Conservation (phyloP, 2,888 invertebrate species). For the Dyspetes luteomarginatus region DNA sequence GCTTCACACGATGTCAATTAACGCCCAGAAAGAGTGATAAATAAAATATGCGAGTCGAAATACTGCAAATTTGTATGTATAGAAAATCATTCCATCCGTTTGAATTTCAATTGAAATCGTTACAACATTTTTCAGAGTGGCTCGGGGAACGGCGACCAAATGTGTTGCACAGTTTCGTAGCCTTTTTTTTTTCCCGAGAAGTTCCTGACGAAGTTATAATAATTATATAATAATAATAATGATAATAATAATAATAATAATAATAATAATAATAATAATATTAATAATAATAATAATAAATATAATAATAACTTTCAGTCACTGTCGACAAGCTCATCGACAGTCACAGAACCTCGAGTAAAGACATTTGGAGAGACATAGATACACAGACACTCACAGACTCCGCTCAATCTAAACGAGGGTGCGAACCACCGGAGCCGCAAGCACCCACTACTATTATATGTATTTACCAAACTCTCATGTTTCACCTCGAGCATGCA, state of each 20-base stretch:
- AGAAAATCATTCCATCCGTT: neutral
- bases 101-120: neutral
- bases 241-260: too few relatives aligned
- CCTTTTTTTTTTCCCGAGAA: neutral
- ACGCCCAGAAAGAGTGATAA: neutral
- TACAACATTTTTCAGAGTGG: neutral
- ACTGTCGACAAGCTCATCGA: too few relatives aligned
- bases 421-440: neutral
- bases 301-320: too few relatives aligned
- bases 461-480: neutral
- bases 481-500: constrained; percentile 23
- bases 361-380: too few relatives aligned
- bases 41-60: constrained; percentile 7
- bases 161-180: neutral
- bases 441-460: neutral
- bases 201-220: neutral
- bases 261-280: too few relatives aligned
- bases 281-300: too few relatives aligned
- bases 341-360: too few relatives aligned
- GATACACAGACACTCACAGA: too few relatives aligned
- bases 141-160: neutral
- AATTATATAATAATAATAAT: too few relatives aligned
- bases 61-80: neutral
- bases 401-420: too few relatives aligned
- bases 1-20: constrained; percentile 7